Conservation (phyloP, 2,888 invertebrate genomes). For the Aethes cnicana region DNA sequence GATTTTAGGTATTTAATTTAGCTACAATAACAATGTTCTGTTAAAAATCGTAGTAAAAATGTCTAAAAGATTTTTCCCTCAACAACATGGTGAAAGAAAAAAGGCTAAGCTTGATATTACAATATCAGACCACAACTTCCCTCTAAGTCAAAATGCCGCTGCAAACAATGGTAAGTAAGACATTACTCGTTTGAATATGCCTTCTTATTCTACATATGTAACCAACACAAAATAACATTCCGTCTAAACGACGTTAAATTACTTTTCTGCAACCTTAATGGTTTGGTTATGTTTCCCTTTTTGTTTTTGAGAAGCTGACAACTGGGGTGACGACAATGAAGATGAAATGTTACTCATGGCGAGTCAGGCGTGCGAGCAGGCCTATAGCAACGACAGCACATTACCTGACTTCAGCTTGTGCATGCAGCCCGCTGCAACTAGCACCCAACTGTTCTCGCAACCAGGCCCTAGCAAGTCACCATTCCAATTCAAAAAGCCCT, state of each 20-base stretch:
- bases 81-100: slow-evolving; percentile 65
- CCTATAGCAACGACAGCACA: slow-evolving; percentile 48
- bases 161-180: slow-evolving; percentile 52
- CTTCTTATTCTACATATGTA: no score
- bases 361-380: slow-evolving; percentile 74
- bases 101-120: slow-evolving; percentile 69
- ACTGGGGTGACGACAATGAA: slow-evolving; percentile 76
- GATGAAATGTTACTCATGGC: slow-evolving; percentile 74
- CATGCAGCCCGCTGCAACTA: slow-evolving; percentile 65
- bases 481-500: slow-evolving; percentile 66
- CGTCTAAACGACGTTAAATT: no score
- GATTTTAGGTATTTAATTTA: slow-evolving; percentile 25
- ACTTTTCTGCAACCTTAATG: not conserved
- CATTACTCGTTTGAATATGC: not conserved
- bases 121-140: slow-evolving; percentile 72
- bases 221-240: no score
- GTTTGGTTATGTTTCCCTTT: slow-evolving; percentile 24
- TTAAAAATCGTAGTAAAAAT: slow-evolving; percentile 42
- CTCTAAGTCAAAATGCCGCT: slow-evolving; percentile 65
- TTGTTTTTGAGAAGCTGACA: slow-evolving; percentile 39
- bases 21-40: slow-evolving; percentile 26
- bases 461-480: slow-evolving; percentile 46
- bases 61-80: slow-evolving; percentile 67
- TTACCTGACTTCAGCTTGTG: slow-evolving; percentile 66
- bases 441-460: slow-evolving; percentile 58